phyloP scores from a whole-genome alignment of 2,113 vertebrate genomes.

The Hippolais icterina region DNA sequence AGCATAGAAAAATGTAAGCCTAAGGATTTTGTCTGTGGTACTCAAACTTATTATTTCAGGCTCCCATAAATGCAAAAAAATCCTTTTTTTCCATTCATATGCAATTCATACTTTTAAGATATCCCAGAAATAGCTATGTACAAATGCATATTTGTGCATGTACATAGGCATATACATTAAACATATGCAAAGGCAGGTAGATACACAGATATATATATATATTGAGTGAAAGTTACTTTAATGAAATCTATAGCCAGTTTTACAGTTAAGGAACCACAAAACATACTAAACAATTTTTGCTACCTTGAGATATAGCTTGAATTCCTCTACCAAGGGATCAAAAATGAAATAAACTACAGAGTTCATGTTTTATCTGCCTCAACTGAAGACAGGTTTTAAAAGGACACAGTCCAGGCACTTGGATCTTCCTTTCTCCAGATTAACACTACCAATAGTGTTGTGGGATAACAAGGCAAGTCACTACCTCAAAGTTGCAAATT shows the following conservation, averaged over 20 bases:
- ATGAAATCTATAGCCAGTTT: neutral
- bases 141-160: neutral
- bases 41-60: neutral
- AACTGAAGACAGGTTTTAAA: neutral
- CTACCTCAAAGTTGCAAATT: neutral
- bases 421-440: neutral
- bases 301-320: neutral
- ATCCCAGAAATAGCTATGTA: neutral
- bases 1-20: neutral
- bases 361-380: neutral
- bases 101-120: neutral
- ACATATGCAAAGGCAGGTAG: neutral
- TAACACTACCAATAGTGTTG: neutral
- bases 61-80: neutral
- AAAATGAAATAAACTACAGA: neutral
- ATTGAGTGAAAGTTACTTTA: neutral
- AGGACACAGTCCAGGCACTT: neutral
- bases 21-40: neutral
- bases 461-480: neutral
- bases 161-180: neutral
- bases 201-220: neutral
- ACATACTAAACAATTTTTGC: neutral
- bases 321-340: neutral
- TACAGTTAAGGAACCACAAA: neutral
- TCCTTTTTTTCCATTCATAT: neutral